These are phyloP conservation scores for Nesogale talazaci DNA, from an alignment of 2,113 vertebrate species.

Conservation along the genomic window DNA sequence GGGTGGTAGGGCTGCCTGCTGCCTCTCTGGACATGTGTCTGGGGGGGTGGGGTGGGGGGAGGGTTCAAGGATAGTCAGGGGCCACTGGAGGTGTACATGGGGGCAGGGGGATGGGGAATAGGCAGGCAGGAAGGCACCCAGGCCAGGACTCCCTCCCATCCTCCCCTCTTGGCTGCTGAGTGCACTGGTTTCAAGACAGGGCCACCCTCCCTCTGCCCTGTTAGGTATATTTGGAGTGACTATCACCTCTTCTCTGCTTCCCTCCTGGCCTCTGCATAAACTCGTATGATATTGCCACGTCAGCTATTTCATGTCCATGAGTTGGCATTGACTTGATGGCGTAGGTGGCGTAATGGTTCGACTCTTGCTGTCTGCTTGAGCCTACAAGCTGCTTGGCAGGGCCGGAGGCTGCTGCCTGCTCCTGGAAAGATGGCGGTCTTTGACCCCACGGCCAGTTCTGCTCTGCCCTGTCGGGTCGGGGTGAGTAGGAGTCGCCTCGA, in stretches of 20 bases:
- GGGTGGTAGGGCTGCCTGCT: not conserved
- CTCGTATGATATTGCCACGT: not conserved
- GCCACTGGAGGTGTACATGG: accelerated
- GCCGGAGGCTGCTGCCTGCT: too few species aligned
- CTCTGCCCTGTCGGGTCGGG: too few species aligned
- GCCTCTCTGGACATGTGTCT: not conserved
- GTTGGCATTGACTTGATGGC: too few species aligned
- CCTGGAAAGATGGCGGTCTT: too few species aligned
- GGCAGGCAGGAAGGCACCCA: not conserved
- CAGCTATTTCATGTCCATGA: not conserved
- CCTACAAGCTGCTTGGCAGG: too few species aligned
- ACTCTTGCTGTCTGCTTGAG: too few species aligned
- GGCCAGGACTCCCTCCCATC: not conserved
- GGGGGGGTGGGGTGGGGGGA: not conserved
- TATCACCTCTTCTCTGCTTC: not conserved
- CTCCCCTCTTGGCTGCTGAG: not conserved
- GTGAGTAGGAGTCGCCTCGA: too few species aligned
- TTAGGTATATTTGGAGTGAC: accelerated
- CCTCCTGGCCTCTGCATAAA: not conserved
- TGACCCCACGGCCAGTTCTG: too few species aligned
- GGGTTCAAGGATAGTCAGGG: not conserved
- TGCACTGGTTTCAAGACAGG: too few species aligned
- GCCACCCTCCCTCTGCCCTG: not conserved
- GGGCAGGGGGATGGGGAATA: too few species aligned
- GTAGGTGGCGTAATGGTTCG: too few species aligned